Evolutionary conservation across 2,113 vertebrate genomes (phyloP).

Genomic region (Taxidea taxus): DNA sequence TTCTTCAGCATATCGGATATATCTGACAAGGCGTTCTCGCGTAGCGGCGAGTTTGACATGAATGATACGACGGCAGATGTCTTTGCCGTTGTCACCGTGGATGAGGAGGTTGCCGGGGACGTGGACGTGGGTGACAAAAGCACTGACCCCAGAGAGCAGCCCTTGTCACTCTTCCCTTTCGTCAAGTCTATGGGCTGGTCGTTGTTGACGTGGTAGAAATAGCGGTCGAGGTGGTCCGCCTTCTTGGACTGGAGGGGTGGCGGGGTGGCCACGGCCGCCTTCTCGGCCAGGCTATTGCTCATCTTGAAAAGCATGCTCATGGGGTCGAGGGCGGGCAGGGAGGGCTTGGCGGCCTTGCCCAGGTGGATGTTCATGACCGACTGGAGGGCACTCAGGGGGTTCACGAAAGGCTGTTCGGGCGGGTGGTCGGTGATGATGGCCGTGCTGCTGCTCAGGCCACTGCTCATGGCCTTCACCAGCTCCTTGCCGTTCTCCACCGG

Average conservation of each 20-base stretch:
- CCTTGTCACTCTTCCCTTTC: constrained; percentile 95
- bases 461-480: constrained; percentile 84
- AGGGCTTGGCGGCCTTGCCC: constrained; percentile 97
- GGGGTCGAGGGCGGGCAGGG: constrained; percentile 95
- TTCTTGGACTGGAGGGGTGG: constrained; percentile 95
- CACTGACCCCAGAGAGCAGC: constrained; percentile 91
- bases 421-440: constrained; percentile 98
- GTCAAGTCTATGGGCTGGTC: constrained; percentile 99
- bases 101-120: constrained; percentile 93
- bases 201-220: constrained; percentile 95
- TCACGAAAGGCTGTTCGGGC: constrained; percentile 97
- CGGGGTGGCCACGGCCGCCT: constrained; percentile 95
- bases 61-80: constrained; percentile 96
- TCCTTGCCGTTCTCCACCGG: constrained; percentile 91
- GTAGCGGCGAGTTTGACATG: constrained; percentile 96
- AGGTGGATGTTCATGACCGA: constrained; percentile 99
- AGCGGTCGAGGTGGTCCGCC: constrained; percentile 94
- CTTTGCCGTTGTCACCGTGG: constrained; percentile 94
- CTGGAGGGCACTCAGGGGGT: constrained; percentile 97
- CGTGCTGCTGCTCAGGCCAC: constrained; percentile 91
- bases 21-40: constrained; percentile 98
- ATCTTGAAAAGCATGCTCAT: constrained; percentile 99
- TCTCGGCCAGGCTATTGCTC: constrained; percentile 98
- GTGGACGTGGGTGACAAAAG: constrained; percentile 93
- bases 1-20: constrained; percentile 99